Base-by-base conservation (phyloP, 53 echinoderm and acorn worm species). In the Henricia sp. region DNA sequence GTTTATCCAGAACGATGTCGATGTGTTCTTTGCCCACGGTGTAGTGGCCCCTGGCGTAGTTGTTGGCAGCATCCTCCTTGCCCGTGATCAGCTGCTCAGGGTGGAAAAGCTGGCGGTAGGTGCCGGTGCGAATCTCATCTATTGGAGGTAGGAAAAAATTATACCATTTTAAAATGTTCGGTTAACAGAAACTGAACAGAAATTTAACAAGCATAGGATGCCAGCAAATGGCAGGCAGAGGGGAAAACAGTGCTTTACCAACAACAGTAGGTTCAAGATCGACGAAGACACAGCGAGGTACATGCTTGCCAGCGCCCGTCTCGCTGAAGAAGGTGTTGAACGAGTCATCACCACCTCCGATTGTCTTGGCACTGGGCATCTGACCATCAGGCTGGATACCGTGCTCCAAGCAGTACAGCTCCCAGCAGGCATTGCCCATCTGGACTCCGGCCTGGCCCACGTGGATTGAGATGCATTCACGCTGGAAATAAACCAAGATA, bases 381-480 rank as follows among this genome's bases (percentile, higher is more conserved):
- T 89, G 89, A 65, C 92, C 92, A 86, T 92, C 92, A 44, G 92
- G 92, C 89, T 92, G 91, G 91, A 91, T 91, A 83, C 91, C 91
- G 83, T 91, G 91, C 87, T 91, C 91, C 0, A 91, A 83, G 37
- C 91, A 91, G 91, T 91, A 91, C 91, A 91, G 65, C 91, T 91
- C 91, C 91, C 91, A 91, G 91, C 91, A 91, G 68, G 92, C 89
- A 86, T 92, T 90, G 77, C 12, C 60, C 62, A 39, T 78, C 80
- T 25, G 80, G 14, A 63, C 80, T n/a, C 59, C 76, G 52, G 76
- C 57, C 37, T 75, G 76, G 57, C 57, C 86, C 28, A 91, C 87
- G 46, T 91, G 91, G 69, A 91, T 26, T 37, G 87, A 88, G 67
- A 91, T 91, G 57, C 87, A 83, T 71, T 91, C 91, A 74, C 91